Conservation (phyloP, 2,888 invertebrate species). For the Agelastica alni region DNA sequence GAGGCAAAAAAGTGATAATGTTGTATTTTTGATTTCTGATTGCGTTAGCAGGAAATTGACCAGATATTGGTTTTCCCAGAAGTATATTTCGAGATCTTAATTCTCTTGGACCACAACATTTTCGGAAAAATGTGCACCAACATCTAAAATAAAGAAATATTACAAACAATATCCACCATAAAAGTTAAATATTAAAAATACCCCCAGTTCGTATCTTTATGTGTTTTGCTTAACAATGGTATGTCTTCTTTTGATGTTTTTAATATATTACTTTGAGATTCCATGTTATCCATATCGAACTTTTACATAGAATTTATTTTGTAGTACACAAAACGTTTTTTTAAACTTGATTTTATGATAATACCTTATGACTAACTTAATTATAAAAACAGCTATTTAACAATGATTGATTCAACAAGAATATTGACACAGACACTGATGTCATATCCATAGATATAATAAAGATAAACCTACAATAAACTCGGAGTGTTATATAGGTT, state of each 20-base stretch:
- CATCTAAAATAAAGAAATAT: conserved; percentile 63
- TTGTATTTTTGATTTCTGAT: conserved; percentile 99
- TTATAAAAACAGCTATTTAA: too few species aligned
- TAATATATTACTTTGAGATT: conserved; percentile 54
- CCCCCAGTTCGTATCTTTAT: conserved; percentile 63
- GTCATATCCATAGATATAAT: too few species aligned
- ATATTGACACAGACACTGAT: too few species aligned
- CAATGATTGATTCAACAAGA: too few species aligned
- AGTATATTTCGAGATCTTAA: conserved; percentile 76
- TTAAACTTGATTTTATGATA: too few species aligned
- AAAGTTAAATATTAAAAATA: conserved; percentile 16
- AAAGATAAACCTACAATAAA: too few species aligned
- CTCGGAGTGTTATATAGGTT: too few species aligned
- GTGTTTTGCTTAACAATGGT: conserved; percentile 69
- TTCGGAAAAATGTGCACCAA: conserved; percentile 73
- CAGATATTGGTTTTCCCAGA: conserved; percentile 75
- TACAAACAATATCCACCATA: neutral
- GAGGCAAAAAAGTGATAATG: conserved; percentile 83
- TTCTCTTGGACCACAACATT: conserved; percentile 75
- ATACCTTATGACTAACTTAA: too few species aligned
- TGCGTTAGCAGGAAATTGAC: conserved; percentile 92
- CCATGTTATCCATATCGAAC: conserved; percentile 50
- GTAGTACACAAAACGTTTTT: too few species aligned
- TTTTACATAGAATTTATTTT: neutral
- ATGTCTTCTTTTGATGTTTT: conserved; percentile 67